Evolutionary conservation across 2,888 invertebrate genomes (phyloP).

Genomic region (Parnassius glacialis): DNA sequence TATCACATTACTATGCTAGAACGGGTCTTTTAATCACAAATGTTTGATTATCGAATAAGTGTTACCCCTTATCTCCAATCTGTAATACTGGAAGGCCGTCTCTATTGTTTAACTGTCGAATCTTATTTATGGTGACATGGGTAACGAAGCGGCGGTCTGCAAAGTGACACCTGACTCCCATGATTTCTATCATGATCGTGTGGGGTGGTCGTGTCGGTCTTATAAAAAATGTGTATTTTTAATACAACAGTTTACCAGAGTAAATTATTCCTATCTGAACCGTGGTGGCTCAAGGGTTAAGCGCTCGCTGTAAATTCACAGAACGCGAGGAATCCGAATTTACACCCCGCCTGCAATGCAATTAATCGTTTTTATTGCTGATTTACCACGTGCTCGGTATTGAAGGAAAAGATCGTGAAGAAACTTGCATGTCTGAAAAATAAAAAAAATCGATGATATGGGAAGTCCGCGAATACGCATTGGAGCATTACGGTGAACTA

Average conservation of each 20-base stretch:
- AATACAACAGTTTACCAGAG: neutral
- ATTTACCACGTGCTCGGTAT: no score
- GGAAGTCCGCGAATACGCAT: no score
- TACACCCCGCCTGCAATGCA: no score
- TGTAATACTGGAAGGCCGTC: constrained; percentile 44
- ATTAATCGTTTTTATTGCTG: no score
- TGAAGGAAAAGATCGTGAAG: no score
- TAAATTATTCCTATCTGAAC: no score
- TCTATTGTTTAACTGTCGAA: constrained; percentile 71
- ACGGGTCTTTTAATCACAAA: constrained; percentile 47
- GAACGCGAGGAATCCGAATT: no score
- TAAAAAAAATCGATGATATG: no score
- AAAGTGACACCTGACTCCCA: constrained; percentile 62
- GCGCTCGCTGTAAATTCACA: no score
- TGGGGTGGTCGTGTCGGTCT: constrained; percentile 56
- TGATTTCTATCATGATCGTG: constrained; percentile 56
- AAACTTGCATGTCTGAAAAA: no score
- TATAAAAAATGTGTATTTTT: neutral
- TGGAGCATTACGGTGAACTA: no score
- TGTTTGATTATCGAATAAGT: constrained; percentile 47
- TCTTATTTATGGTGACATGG: constrained; percentile 63
- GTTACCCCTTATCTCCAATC: constrained; percentile 52
- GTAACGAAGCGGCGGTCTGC: constrained; percentile 42
- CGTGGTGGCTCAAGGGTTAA: no score
- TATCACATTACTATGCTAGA: constrained; percentile 39